A percentile compares a stretch with the other conserved stretches of the same genome.
phyloP scores from a whole-genome alignment of 2,888 invertebrate genomes.

The Cantharis nigra region DNA sequence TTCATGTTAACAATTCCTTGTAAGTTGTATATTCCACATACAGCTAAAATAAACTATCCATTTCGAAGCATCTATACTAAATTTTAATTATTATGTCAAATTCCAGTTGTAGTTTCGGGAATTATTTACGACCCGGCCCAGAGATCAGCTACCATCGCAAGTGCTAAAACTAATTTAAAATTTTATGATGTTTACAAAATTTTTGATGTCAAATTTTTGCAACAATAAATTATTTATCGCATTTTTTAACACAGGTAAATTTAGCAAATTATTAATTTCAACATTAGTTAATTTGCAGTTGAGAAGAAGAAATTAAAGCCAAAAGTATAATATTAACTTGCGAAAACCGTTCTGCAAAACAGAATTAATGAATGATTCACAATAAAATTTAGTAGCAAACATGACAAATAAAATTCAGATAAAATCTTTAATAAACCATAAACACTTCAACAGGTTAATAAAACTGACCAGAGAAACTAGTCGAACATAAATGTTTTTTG shows the following conservation, averaged over 20 bases:
- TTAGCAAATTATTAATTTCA: background rate
- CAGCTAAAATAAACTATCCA: background rate
- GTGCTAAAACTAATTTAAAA: slow-evolving; percentile 26
- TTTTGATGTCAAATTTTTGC: slow-evolving; percentile 12
- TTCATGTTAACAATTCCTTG: background rate
- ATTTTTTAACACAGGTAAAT: background rate
- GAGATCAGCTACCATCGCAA: slow-evolving; percentile 25
- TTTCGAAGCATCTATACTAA: background rate
- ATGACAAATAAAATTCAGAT: slow-evolving; percentile 19
- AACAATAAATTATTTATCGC: slow-evolving; percentile 6
- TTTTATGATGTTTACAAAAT: slow-evolving; percentile 30
- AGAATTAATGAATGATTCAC: slow-evolving; percentile 14
- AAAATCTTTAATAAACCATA: slow-evolving; percentile 27
- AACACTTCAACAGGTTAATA: slow-evolving; percentile 24
- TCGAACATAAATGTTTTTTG: slow-evolving; percentile 15
- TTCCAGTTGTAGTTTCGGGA: slow-evolving; percentile 28
- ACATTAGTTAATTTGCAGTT: background rate
- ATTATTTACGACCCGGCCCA: slow-evolving; percentile 31
- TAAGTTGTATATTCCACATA: background rate
- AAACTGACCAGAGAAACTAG: slow-evolving; percentile 19
- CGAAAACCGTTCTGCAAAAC: background rate
- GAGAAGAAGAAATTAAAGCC: too few species aligned
- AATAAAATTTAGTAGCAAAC: slow-evolving; percentile 18
- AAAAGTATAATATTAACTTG: too few species aligned
- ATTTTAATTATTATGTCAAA: slow-evolving; percentile 21